Evolutionary conservation across 35 echinoderm and acorn worm species (phyloP), one percentile per base, ranked within the genome.

Genomic region (Holothuria glaberrima): DNA sequence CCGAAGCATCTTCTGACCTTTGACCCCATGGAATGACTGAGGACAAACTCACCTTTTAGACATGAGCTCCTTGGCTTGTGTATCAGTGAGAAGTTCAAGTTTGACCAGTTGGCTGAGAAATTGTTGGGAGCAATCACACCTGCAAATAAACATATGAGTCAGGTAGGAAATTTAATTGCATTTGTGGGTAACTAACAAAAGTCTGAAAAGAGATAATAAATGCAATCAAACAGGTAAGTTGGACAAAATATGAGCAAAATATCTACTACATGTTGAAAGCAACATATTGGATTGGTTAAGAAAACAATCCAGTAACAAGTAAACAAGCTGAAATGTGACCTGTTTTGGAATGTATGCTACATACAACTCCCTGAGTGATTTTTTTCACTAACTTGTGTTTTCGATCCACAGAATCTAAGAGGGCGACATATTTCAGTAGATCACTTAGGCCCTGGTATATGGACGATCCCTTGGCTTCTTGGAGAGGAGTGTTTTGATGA

Each of bases 91-190:
- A 12, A 88, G 68, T 63, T 88, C 94, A 27, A 80, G 70, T 41
- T 90, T 91, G 24, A 62, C 52, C 9, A 93, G 80, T 30, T 97
- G 91, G 12, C 29, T 71, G 5, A 94, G 88, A 27, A 97, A 86
- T 66, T 97, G 82, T 66, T 97, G 89, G 48, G 94, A 84, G 62
- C 88, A 93, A 73, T 97, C 94, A 83, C 91, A 93, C 5, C 92
- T 92, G 30, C 22, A 69, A 66, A 92, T 21, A 24, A 30, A 7
- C 5, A 54, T 54, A 54, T 1, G 10, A 54, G 50, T 2, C 16
- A 54, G 50, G 12, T 14, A 9, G 16, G 36, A 2, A 41, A 4
- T 7, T 41, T 41, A 41, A 7, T 7, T 41, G 36, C 7, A 41
- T 41, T 41, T 41, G 36, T 4, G 36, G 36, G 36, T 41, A 7